Evolutionary conservation across 2,113 vertebrate species (phyloP).

Genomic region (Patagioenas fasciata): DNA sequence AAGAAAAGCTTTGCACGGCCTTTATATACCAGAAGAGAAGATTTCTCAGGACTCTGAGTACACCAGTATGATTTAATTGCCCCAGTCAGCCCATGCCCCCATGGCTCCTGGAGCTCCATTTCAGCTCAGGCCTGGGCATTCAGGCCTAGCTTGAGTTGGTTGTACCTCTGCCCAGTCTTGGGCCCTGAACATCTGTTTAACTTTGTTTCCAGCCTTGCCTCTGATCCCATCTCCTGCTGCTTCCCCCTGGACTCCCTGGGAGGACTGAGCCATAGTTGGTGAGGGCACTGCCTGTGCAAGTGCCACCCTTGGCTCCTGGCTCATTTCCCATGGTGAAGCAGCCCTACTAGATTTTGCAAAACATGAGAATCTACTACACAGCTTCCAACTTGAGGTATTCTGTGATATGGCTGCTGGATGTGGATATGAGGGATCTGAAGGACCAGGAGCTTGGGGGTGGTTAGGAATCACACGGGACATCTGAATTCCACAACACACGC

Average conservation of each 20-base stretch:
- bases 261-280: not conserved
- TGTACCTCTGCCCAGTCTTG: not conserved
- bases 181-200: not conserved
- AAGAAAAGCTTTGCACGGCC: not conserved
- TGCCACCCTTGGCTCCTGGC: not conserved
- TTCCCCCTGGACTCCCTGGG: not conserved
- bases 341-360: not conserved
- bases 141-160: not conserved
- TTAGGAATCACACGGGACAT: not conserved
- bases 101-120: not conserved
- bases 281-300: not conserved
- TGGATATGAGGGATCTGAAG: not conserved
- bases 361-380: not conserved
- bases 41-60: not conserved
- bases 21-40: not conserved
- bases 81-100: not conserved
- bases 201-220: too few species aligned
- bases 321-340: accelerated
- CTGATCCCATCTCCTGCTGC: not conserved
- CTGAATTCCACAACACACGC: not conserved
- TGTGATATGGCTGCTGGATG: not conserved
- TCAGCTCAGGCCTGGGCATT: not conserved
- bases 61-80: not conserved
- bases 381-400: not conserved
- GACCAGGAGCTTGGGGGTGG: not conserved